phyloP scores from a whole-genome alignment of 1,140 invertebrate genomes.

The Microplitis demolitor region DNA sequence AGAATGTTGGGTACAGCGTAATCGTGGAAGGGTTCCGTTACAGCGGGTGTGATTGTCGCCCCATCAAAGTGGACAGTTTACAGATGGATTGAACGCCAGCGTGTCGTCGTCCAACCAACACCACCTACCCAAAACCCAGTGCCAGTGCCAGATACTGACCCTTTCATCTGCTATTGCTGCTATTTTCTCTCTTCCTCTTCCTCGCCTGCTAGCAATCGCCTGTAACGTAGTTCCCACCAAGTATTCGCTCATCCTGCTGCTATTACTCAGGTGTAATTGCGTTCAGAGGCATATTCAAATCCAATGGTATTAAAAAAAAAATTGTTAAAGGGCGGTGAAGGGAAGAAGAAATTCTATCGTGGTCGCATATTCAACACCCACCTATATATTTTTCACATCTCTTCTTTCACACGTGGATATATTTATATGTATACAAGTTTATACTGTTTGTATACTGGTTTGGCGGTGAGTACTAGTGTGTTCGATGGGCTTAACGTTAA shows the following conservation, averaged over 20 bases:
- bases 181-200: slow-evolving; percentile 4
- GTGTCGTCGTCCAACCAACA: slow-evolving; percentile 23
- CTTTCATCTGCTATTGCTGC: slow-evolving; percentile 15
- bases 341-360: slow-evolving; percentile 2
- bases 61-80: slow-evolving; percentile 61
- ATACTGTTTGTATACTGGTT: too few relatives aligned
- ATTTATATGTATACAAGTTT: neutral
- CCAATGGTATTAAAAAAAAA: slow-evolving; percentile 33
- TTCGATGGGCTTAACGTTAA: neutral
- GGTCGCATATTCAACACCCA: slow-evolving; percentile 23
- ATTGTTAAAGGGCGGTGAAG: neutral
- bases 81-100: slow-evolving; percentile 52
- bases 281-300: slow-evolving; percentile 32
- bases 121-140: too few relatives aligned
- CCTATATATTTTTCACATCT: slow-evolving; percentile 26
- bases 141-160: neutral
- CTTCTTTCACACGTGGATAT: neutral
- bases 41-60: slow-evolving; percentile 58
- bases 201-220: slow-evolving; percentile 22
- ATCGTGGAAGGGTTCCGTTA: slow-evolving; percentile 42
- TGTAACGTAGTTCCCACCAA: slow-evolving; percentile 33
- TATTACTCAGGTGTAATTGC: slow-evolving; percentile 56
- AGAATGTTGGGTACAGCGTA: neutral
- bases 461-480: too few relatives aligned
- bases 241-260: slow-evolving; percentile 26